Evolutionary conservation across 2,113 vertebrate genomes (phyloP).

Genomic region (Falco punctatus): DNA sequence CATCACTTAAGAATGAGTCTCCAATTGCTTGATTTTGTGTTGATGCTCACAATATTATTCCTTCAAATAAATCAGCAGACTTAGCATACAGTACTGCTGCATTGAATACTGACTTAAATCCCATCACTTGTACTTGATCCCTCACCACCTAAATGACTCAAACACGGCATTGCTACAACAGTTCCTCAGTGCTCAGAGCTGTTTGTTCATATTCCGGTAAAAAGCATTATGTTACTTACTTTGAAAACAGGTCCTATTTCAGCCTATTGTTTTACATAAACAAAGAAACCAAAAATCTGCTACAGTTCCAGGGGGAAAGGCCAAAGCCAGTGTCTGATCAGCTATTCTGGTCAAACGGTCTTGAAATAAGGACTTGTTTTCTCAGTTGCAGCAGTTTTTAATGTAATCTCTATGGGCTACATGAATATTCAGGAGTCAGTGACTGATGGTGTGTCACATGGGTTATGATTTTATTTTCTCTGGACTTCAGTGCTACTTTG

Average conservation of each 20-base stretch:
- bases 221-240: not conserved
- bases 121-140: not conserved
- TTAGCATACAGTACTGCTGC: not conserved
- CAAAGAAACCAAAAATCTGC: not conserved
- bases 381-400: constrained; percentile 46
- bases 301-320: not conserved
- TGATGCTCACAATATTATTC: not conserved
- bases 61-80: not conserved
- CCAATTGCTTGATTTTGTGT: not conserved
- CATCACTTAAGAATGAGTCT: not conserved
- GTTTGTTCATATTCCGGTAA: constrained; percentile 49
- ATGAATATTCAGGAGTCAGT: not conserved
- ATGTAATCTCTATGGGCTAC: not conserved
- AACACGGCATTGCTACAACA: not conserved
- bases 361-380: constrained; percentile 52
- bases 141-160: not conserved
- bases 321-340: not conserved
- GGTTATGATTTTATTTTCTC: constrained; percentile 26
- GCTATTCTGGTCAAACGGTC: not conserved
- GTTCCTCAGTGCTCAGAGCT: not conserved
- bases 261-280: constrained; percentile 28
- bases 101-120: constrained; percentile 13
- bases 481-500: not conserved
- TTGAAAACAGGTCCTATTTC: constrained; percentile 49
- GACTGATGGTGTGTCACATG: not conserved